Evolutionary conservation across 2,888 invertebrate species (phyloP).

Genomic region (Dryadula phaetusa): DNA sequence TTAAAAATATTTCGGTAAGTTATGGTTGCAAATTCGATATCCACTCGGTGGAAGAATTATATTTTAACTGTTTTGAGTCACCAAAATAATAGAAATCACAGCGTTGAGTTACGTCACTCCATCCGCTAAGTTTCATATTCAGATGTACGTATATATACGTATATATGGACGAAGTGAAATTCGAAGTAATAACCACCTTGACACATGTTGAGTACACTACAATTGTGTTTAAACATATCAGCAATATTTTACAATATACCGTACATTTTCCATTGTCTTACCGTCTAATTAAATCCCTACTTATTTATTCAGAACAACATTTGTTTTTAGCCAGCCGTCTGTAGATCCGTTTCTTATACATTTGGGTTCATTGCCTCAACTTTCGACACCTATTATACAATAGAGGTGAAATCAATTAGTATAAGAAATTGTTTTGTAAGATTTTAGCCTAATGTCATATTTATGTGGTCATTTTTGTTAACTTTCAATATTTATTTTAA

Average conservation of each 20-base stretch:
- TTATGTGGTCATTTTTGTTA: not conserved
- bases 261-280: constrained; percentile 48
- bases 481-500: no score
- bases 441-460: not conserved
- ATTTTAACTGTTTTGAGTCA: no score
- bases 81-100: no score
- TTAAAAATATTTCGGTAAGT: no score
- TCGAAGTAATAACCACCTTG: not conserved
- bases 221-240: not conserved
- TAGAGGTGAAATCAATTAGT: constrained; percentile 26
- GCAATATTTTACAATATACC: constrained; percentile 42
- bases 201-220: no score
- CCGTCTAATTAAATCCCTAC: constrained; percentile 50
- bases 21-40: no score
- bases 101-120: no score
- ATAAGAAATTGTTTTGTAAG: not conserved
- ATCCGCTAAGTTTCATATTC: no score
- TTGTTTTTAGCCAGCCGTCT: constrained; percentile 52
- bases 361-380: constrained; percentile 47
- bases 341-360: constrained; percentile 53
- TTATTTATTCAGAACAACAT: constrained; percentile 50
- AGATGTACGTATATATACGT: no score
- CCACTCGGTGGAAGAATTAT: no score
- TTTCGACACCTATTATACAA: constrained; percentile 33
- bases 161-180: not conserved